Base-by-base conservation (phyloP, 1,140 invertebrate genomes). In the Papilio xuthus region DNA sequence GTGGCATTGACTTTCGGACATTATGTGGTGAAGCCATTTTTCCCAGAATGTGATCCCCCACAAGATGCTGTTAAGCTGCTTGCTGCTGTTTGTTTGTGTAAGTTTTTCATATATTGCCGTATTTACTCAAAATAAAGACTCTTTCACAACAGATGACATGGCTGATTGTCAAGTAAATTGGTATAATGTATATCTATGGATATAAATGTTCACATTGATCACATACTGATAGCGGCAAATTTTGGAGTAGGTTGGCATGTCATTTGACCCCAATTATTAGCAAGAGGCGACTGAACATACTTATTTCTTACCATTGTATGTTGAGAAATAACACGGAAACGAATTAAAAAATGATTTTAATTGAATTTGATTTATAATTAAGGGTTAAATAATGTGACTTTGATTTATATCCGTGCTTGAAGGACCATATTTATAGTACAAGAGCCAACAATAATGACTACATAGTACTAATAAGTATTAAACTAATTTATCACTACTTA, bases 1-100 rank as follows among this genome's bases (percentile, higher is more conserved):
- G 97, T 98, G 53, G 97, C 97, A 0, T 90, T 98, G 0, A 97
- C 97, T 1, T 97, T 97, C 89, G 96, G 97, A 2, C 95, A 97
- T 79, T 97, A 97, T 88, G 96, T 96, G 0, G 95, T 95, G 6
- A 97, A 99, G 89, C 98, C 98, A 0, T 97, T 99, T 86, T 98
- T 97, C 86, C 95, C 95, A 1, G 95, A 96, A 77, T 97, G 97
- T 86, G 91, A 95, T 44, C 95, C 96, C 15, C 96, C 97, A 0
- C 92, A 96, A 72, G 87, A 94, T 80, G 95, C 96, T 0, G 95
- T 97, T 12, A 95, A 96, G 80, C 90, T 97, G 4, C 94, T 97
- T 28, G 97, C 97, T 20, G 96, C 96, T 60, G 95, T 95, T 23
- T 97, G 97, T 85, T 93, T 98, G 77, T 96, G 97, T 98, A 93